phyloP scores from a whole-genome alignment of 2,888 invertebrate genomes.

The Tinea trinotella region DNA sequence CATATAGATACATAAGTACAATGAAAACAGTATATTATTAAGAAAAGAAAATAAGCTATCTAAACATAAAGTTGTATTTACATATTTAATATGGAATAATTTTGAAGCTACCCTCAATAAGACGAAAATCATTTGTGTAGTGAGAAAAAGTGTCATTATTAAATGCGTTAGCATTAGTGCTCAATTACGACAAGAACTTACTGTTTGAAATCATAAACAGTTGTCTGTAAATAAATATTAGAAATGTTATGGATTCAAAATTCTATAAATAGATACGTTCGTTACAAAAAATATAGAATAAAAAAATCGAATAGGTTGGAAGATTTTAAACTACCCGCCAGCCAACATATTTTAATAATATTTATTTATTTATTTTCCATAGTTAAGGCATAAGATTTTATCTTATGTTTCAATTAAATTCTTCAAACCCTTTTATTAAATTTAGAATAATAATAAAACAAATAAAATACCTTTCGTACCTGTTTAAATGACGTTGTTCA shows the following conservation, averaged over 20 bases:
- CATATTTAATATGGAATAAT: slow-evolving; percentile 22
- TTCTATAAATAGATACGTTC: neutral
- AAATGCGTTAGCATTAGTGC: slow-evolving; percentile 13
- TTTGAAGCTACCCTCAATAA: too few species aligned
- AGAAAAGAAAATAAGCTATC: slow-evolving; percentile 26
- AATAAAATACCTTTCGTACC: slow-evolving; percentile 46
- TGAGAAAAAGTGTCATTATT: slow-evolving; percentile 22
- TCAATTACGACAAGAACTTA: slow-evolving; percentile 29
- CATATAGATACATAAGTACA: slow-evolving; percentile 22
- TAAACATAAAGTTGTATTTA: slow-evolving; percentile 28
- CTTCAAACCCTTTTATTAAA: too few species aligned
- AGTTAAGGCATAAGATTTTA: too few species aligned
- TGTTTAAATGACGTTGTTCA: slow-evolving; percentile 84
- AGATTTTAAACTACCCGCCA: too few species aligned
- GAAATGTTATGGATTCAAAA: neutral
- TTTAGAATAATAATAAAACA: neutral
- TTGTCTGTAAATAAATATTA: slow-evolving; percentile 32
- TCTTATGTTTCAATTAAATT: too few species aligned
- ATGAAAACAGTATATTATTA: too few species aligned
- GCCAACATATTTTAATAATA: too few species aligned
- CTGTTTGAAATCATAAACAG: slow-evolving; percentile 44
- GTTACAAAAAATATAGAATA: too few species aligned
- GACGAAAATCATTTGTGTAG: too few species aligned
- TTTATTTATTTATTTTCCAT: too few species aligned
- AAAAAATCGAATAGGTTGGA: too few species aligned